Evolutionary conservation across 2,797 vertebrate genomes (phyloP), one percentile per base, ranked within the genome.

Genomic region (Hypotaenidia okinawae): DNA sequence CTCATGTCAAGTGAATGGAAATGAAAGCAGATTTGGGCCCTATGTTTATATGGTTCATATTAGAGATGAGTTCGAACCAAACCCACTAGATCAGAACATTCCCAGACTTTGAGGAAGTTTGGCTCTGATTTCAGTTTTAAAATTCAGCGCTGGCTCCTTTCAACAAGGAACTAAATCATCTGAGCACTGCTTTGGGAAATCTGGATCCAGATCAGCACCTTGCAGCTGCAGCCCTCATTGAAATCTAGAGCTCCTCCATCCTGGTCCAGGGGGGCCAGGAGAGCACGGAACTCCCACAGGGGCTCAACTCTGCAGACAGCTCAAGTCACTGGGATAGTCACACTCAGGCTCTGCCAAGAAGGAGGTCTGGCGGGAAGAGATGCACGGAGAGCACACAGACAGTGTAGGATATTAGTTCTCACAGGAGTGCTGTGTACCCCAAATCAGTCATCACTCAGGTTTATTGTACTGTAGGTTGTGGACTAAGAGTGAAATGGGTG

Each of bases 71-170:
- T 84, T 96, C 8, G 32, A 96, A 96, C 75, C 78, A 96, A 95
- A 93, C 90, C 88, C 88, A 94, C 88, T 95, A 92, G 89, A 96
- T 95, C 95, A 96, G 95, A 97, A 96, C 95, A 96, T 97, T 96
- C 95, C 95, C 92, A 96, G 94, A 96, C 94, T 96, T 97, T 96
- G 96, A 96, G 94, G 92, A 97, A 95, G 96, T 96, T 96, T 96
- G 96, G 94, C 95, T 96, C 78, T 91, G 58, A 96, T 92, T 92
- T 95, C 81, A 87, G 88, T 92, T 96, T 92, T 92, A 87, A 96
- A 96, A 94, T 96, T 95, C 88, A 94, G 68, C 61, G 24, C 86
- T 94, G 88, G 86, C 81, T 95, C 28, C 89, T 94, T 93, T 96
- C 94, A 91, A 73, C 88, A 78, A 55, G 84, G 91, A 95, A 73